Base-by-base conservation (phyloP, 2,113 vertebrate species). In the Muntiacus muntjak region DNA sequence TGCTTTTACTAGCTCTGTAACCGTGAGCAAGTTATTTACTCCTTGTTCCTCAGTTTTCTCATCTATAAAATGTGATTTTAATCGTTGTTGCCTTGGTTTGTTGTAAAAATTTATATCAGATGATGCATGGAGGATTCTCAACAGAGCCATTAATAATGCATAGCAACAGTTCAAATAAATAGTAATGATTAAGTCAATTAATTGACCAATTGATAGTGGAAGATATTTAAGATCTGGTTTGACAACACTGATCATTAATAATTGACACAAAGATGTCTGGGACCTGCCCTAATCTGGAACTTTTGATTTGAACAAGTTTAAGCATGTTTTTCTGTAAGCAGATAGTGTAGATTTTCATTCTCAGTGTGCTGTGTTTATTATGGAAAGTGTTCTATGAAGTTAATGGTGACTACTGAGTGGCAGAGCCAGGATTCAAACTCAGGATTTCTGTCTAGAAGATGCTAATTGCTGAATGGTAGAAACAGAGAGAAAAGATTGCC, bases 111-210 rank as follows among this genome's bases (percentile, higher is more conserved):
- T 92, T 95, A 62, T 90, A 50, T 97, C 55, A 57, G 26, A 14
- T 62, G 78, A 89, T 28, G 0, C 28, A 21, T 88, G 58, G 28
- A 55, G 76, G 62, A 45, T 67, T 95, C 79, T 87, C 40, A 87
- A 8, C 36, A 71, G n/a, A 55, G 52, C 5, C 33, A 50, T 50
- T 50, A 50, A 50, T 90, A 52, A 64, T 4, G 74, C 12, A 91
- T 26, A 94, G 45, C 26, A 97, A 30, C 9, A 94, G 33, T 97
- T 95, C n/a, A 67, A 95, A 55, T 52, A 79, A 92, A 54, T 91
- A 83, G 19, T 67, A 89, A 50, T 47, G 54, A 84, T 71, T 87
- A 43, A 95, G 19, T 55, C 50, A 28, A 0, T 79, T 43, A 67
- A n/a, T 6, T 74, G 55, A 88, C 7, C 13, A 88, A 54, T 57